Percentiles rank a stretch among this genome's conserved stretches.
Evolutionary conservation across 1,140 invertebrate species (phyloP).

Genomic region (Anastrepha obliqua): DNA sequence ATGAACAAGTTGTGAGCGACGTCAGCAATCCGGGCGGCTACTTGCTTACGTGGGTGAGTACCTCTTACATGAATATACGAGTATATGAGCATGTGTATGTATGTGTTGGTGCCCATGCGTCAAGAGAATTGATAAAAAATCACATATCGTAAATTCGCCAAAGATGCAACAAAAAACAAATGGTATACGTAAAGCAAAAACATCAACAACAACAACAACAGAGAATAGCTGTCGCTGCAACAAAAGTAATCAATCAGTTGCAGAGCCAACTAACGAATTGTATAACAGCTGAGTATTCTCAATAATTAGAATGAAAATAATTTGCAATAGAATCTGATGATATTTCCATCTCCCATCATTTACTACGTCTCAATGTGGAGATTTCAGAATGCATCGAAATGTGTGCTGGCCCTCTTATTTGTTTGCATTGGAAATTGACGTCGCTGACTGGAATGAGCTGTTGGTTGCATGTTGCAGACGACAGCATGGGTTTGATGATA

Average conservation of each 20-base stretch:
- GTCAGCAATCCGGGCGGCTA: background rate
- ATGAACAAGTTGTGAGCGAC: conserved; percentile 47
- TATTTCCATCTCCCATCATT: background rate
- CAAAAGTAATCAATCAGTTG: conserved; percentile 50
- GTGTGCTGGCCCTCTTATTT: background rate
- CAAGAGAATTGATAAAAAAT: conserved; percentile 62
- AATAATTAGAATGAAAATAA: conserved; percentile 36
- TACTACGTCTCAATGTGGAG: conserved; percentile 20
- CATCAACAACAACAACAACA: conserved; percentile 31
- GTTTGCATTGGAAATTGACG: background rate
- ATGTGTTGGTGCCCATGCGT: background rate
- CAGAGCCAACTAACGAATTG: conserved; percentile 24
- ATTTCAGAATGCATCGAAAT: background rate
- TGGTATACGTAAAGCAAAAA: conserved; percentile 14
- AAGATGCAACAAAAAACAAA: conserved; percentile 64
- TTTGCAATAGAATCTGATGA: conserved; percentile 26
- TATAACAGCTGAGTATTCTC: conserved; percentile 43
- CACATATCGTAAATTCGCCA: conserved; percentile 64
- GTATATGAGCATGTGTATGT: background rate
- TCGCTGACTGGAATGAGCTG: background rate
- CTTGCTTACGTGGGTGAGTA: background rate
- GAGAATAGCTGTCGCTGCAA: conserved; percentile 37
- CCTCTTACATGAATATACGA: background rate
- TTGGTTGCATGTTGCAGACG: background rate
- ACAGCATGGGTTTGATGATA: background rate